These are phyloP conservation scores for Campylorhamphus procurvoides DNA, from an alignment of 2,113 vertebrate genomes.

Conservation along the genomic window DNA sequence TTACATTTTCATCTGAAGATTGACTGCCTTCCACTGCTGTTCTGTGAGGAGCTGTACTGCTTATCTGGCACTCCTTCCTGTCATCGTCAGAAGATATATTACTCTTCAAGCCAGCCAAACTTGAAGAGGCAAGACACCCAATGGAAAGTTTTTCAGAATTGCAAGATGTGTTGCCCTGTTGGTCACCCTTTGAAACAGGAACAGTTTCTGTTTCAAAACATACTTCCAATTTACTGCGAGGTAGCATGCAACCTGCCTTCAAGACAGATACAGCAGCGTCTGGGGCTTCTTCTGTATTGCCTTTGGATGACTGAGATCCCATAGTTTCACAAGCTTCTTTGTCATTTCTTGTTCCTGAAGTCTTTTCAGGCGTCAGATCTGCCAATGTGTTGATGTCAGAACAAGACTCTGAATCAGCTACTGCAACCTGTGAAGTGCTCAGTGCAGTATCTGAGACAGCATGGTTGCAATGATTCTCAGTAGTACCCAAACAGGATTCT, in stretches of 20 bases:
- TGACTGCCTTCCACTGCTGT: slow-evolving; percentile 10
- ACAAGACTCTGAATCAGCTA: background rate
- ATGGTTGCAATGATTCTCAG: background rate
- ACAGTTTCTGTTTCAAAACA: background rate
- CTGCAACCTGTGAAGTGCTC: background rate
- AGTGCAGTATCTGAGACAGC: background rate
- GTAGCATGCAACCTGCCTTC: background rate
- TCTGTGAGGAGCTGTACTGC: background rate
- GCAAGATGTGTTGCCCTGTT: background rate
- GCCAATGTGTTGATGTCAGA: background rate
- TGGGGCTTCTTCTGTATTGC: background rate
- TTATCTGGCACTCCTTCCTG: background rate
- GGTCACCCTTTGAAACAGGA: background rate
- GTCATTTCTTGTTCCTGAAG: background rate
- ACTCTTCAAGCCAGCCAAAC: background rate
- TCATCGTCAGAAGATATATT: background rate
- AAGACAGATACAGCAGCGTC: background rate
- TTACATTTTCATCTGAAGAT: background rate
- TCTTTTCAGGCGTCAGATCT: background rate
- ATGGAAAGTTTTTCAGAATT: background rate
- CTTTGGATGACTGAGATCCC: background rate
- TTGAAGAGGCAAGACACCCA: background rate
- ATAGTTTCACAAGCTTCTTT: background rate
- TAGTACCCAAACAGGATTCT: background rate
- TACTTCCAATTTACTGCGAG: background rate